phyloP scores from a whole-genome alignment of 2,113 vertebrate genomes.

The Sinocyclocheilus rhinocerous region DNA sequence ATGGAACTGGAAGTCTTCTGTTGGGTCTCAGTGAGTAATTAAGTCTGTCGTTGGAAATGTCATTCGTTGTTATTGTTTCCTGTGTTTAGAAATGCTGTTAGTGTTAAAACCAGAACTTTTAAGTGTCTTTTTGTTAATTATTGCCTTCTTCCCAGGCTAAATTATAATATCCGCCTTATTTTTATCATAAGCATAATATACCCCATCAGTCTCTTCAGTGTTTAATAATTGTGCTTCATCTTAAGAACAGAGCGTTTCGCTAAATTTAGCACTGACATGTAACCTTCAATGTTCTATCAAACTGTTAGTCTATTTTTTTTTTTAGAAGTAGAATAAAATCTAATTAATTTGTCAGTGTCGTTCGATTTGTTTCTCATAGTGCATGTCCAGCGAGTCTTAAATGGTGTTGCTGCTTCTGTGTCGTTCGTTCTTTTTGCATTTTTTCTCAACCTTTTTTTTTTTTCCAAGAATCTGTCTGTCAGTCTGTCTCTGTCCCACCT shows the following conservation, averaged over 20 bases:
- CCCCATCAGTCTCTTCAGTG: neutral
- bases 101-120: conserved; percentile 4
- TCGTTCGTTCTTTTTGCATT: conserved; percentile 68
- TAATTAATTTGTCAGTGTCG: neutral
- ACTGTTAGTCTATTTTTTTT: neutral
- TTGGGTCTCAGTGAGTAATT: conserved; percentile 39
- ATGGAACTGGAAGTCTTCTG: conserved; percentile 34
- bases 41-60: conserved; percentile 56
- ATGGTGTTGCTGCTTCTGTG: conserved; percentile 65
- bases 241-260: neutral
- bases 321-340: neutral
- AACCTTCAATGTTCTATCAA: conserved; percentile 11
- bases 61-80: conserved; percentile 61
- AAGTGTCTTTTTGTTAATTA: conserved; percentile 45
- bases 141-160: conserved; percentile 28
- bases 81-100: conserved; percentile 64
- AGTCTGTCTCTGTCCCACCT: conserved; percentile 67
- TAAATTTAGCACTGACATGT: neutral
- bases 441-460: conserved; percentile 64
- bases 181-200: neutral
- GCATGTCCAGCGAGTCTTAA: conserved; percentile 47
- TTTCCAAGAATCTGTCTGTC: conserved; percentile 65
- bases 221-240: neutral
- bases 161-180: neutral
- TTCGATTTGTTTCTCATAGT: conserved; percentile 37